Conservation (phyloP, 1,140 invertebrate genomes). For the Belonocnema kinseyi region DNA sequence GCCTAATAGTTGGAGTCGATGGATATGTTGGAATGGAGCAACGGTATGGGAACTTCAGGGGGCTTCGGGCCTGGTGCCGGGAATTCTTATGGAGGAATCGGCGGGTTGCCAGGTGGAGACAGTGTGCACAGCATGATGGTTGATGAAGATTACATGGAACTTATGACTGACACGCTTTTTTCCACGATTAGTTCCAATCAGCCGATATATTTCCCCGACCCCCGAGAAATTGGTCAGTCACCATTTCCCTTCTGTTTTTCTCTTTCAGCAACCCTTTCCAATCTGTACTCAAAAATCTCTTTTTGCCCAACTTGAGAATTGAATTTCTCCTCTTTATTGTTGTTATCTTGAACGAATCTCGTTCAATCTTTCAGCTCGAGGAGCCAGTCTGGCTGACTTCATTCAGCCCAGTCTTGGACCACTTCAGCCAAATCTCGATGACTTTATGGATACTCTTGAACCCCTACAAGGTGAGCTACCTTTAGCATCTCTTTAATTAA, state of each 20-base stretch:
- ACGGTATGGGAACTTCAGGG: slow-evolving; percentile 57
- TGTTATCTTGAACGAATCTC: neutral
- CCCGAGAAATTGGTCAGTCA: slow-evolving; percentile 92
- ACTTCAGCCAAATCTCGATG: slow-evolving; percentile 97
- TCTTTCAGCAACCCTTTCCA: neutral
- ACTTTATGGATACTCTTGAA: slow-evolving; percentile 95
- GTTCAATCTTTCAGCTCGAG: slow-evolving; percentile 76
- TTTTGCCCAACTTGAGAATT: no score
- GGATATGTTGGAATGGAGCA: slow-evolving; percentile 85
- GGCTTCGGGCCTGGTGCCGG: slow-evolving; percentile 56
- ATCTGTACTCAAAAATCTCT: no score
- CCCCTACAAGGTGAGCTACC: slow-evolving; percentile 83
- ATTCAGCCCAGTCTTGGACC: slow-evolving; percentile 98
- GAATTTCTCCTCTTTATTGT: neutral
- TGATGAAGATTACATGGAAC: slow-evolving; percentile 92
- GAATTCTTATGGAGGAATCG: slow-evolving; percentile 57
- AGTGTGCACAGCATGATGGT: slow-evolving; percentile 84
- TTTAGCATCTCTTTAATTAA: neutral
- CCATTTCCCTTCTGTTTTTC: slow-evolving; percentile 25
- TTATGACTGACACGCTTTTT: slow-evolving; percentile 93
- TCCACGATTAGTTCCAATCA: slow-evolving; percentile 91
- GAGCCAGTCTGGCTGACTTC: slow-evolving; percentile 90
- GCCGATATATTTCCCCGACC: slow-evolving; percentile 97
- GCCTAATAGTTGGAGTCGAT: slow-evolving; percentile 83
- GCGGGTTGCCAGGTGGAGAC: slow-evolving; percentile 78